Percentiles rank a stretch among this genome's conserved stretches.
Evolutionary conservation across 2,888 invertebrate species (phyloP).

Genomic region (Romanomermis culicivorax): DNA sequence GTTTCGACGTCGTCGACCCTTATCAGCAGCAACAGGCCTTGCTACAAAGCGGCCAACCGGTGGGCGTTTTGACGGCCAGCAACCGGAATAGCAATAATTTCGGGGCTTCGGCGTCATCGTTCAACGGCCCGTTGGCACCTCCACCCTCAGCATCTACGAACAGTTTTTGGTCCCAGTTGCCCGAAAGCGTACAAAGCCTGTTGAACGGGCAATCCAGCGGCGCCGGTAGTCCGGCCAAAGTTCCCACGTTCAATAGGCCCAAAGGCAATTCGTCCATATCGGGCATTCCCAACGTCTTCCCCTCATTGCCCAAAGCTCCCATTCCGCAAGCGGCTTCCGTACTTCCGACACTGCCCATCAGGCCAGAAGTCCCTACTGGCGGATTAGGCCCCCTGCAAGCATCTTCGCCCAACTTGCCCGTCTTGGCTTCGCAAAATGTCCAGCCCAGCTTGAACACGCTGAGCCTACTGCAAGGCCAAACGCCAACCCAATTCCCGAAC

Average conservation of each 20-base stretch:
- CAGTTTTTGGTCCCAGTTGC: neutral
- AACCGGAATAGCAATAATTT: neutral
- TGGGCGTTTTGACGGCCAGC: constrained; percentile 1
- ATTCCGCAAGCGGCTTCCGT: constrained; percentile 1
- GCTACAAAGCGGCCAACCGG: neutral
- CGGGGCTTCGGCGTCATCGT: neutral
- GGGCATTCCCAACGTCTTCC: constrained; percentile 26
- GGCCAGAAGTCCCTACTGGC: constrained; percentile 23
- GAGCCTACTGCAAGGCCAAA: neutral
- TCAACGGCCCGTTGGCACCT: neutral
- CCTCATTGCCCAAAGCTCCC: constrained; percentile 23
- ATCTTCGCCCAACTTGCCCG: neutral
- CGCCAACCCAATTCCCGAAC: constrained; percentile 19
- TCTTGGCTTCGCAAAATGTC: neutral
- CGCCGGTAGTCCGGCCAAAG: neutral
- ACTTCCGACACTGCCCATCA: constrained; percentile 14
- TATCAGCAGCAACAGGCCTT: neutral
- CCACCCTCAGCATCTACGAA: neutral
- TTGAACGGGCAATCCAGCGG: neutral
- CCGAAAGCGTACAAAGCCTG: neutral
- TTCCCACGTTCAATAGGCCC: neutral
- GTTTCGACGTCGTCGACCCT: constrained; percentile 17
- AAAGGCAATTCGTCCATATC: constrained; percentile 14
- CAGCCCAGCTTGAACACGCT: too few relatives aligned
- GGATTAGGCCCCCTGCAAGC: constrained; percentile 17